These are phyloP conservation scores for Trichopoda pennipes DNA, from an alignment of 2,888 invertebrate species.

Conservation along the genomic window DNA sequence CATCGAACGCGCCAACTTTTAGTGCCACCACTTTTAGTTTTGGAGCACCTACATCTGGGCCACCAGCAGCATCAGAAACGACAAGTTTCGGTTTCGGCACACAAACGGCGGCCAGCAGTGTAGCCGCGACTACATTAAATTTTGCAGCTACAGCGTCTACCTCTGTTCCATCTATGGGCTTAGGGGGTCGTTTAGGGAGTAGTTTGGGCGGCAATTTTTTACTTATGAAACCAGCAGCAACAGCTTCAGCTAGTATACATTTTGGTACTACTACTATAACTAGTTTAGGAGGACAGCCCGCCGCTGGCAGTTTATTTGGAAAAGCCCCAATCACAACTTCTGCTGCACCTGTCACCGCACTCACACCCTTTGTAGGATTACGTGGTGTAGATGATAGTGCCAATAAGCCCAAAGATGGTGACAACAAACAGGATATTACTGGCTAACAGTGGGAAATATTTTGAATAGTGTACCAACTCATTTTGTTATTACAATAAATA, in stretches of 20 bases:
- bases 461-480: too few species aligned
- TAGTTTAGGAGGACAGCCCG: slow-evolving; percentile 75
- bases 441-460: too few species aligned
- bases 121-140: slow-evolving; percentile 70
- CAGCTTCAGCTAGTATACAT: slow-evolving; percentile 76
- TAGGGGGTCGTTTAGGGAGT: slow-evolving; percentile 67
- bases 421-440: slow-evolving; percentile 78
- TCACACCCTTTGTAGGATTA: slow-evolving; percentile 76
- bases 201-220: slow-evolving; percentile 70
- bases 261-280: slow-evolving; percentile 76
- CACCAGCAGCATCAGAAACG: slow-evolving; percentile 57
- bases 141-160: slow-evolving; percentile 69
- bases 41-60: slow-evolving; percentile 38
- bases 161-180: slow-evolving; percentile 68
- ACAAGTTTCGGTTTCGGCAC: slow-evolving; percentile 71
- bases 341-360: slow-evolving; percentile 71
- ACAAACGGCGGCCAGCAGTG: slow-evolving; percentile 56
- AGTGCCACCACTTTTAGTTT: slow-evolving; percentile 57
- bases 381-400: slow-evolving; percentile 80
- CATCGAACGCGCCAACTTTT: slow-evolving; percentile 69
- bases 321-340: slow-evolving; percentile 66
- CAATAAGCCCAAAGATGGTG: slow-evolving; percentile 79
- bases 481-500: too few species aligned
- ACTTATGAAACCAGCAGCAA: slow-evolving; percentile 74
- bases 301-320: slow-evolving; percentile 74